Evolutionary conservation across 2,113 vertebrate genomes (phyloP).

Genomic region (Lophura nycthemera): DNA sequence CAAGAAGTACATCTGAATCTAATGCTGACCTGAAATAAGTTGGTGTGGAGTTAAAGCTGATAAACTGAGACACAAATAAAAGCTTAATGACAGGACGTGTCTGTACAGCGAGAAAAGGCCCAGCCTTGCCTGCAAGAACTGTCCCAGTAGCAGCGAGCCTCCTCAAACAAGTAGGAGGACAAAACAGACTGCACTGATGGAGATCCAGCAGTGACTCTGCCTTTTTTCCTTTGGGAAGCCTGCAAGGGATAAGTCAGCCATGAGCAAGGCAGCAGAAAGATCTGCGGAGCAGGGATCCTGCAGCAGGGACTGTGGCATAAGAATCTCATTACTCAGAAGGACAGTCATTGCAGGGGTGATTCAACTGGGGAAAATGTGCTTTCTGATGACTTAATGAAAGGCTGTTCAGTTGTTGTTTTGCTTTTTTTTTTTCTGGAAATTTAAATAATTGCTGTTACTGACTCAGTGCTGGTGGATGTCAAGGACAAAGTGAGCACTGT

Average conservation of each 20-base stretch:
- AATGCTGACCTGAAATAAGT: background rate
- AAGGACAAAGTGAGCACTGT: background rate
- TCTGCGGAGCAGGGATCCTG: background rate
- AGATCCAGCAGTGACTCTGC: background rate
- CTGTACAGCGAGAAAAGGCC: background rate
- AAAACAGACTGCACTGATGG: background rate
- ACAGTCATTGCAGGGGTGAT: constrained; percentile 26
- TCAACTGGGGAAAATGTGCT: constrained; percentile 9
- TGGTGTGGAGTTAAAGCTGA: background rate
- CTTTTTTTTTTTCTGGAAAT: background rate
- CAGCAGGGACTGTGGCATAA: background rate
- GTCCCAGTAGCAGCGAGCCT: background rate
- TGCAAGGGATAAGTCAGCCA: background rate
- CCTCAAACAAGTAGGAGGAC: background rate
- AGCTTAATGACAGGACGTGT: background rate
- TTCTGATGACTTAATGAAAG: constrained; percentile 23
- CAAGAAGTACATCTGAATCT: background rate
- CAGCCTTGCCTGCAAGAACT: background rate
- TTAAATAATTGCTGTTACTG: background rate
- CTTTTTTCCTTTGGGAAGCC: background rate
- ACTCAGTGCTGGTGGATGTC: background rate
- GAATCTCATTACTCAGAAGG: constrained; percentile 37
- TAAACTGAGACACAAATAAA: background rate
- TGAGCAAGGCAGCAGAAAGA: background rate
- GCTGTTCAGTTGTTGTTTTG: background rate